phyloP scores from a whole-genome alignment of 2,888 invertebrate genomes.

The Ellobium chinense region DNA sequence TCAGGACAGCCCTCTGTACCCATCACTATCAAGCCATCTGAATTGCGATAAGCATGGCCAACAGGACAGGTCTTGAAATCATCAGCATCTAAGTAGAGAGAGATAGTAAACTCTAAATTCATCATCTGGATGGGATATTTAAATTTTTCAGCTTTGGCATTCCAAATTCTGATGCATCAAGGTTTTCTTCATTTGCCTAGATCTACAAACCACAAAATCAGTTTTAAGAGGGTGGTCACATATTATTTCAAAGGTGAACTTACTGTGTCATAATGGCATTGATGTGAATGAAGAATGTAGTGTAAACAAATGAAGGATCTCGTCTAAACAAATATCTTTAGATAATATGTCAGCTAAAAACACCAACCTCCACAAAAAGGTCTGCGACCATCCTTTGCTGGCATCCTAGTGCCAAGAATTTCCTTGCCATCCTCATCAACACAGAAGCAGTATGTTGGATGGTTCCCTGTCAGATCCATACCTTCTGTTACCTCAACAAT shows the following conservation, averaged over 20 bases:
- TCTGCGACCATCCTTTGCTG: neutral
- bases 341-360: neutral
- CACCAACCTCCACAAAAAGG: constrained; percentile 29
- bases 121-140: too few species aligned
- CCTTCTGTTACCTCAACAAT: neutral
- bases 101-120: too few species aligned
- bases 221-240: too few species aligned
- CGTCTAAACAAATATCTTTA: neutral
- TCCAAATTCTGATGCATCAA: too few species aligned
- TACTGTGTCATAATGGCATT: too few species aligned
- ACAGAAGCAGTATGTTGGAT: constrained; percentile 20
- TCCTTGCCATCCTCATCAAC: constrained; percentile 25
- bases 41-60: neutral
- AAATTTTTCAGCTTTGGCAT: too few species aligned
- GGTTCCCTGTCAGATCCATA: too few species aligned
- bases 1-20: neutral
- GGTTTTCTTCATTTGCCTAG: too few species aligned
- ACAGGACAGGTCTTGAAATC: neutral
- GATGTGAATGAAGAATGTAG: too few species aligned
- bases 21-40: neutral
- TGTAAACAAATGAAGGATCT: too few species aligned
- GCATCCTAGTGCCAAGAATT: constrained; percentile 18
- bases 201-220: too few species aligned
- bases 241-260: too few species aligned
- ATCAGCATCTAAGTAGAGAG: neutral